Percentiles rank a stretch among this genome's conserved stretches.
phyloP scores from a whole-genome alignment of 2,113 vertebrate species.

The Corythoichthys intestinalis region DNA sequence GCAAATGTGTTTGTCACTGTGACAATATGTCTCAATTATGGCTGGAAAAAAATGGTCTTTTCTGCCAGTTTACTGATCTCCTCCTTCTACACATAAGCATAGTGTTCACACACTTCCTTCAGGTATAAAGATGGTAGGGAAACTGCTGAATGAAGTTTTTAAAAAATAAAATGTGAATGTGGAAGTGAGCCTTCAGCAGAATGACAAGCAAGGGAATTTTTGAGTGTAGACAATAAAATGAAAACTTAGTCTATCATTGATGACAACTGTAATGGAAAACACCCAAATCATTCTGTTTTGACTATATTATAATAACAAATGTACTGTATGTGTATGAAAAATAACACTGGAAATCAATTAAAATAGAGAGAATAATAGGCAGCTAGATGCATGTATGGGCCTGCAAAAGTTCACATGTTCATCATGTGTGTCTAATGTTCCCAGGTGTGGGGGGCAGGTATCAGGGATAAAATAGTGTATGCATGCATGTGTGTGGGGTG shows the following conservation, averaged over 20 bases:
- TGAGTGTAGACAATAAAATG: constrained; percentile 49
- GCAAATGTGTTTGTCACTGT: constrained; percentile 98
- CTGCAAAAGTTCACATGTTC: constrained; percentile 43
- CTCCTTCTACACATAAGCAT: constrained; percentile 67
- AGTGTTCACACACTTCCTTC: constrained; percentile 38
- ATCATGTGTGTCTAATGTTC: constrained; percentile 82
- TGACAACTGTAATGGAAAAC: constrained; percentile 50
- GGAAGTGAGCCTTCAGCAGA: constrained; percentile 37
- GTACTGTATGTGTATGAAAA: too few species aligned
- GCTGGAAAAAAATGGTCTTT: constrained; percentile 71
- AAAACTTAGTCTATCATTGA: constrained; percentile 37
- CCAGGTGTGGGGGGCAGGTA: constrained; percentile 65
- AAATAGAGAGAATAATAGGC: too few species aligned
- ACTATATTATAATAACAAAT: not conserved
- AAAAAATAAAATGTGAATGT: constrained; percentile 36
- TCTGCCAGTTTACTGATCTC: constrained; percentile 81
- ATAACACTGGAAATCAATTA: too few species aligned
- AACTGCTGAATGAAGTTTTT: constrained; percentile 28
- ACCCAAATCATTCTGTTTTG: constrained; percentile 4
- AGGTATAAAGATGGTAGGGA: constrained; percentile 43
- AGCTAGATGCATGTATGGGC: constrained; percentile 33
- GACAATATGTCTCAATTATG: constrained; percentile 98
- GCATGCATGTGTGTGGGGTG: constrained; percentile 55
- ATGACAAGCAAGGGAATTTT: constrained; percentile 48
- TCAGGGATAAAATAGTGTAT: constrained; percentile 95